Percentiles rank a stretch among this genome's conserved stretches.
phyloP scores from a whole-genome alignment of 92 coral and sea anemone genomes.

The Epizoanthus stellaris region DNA sequence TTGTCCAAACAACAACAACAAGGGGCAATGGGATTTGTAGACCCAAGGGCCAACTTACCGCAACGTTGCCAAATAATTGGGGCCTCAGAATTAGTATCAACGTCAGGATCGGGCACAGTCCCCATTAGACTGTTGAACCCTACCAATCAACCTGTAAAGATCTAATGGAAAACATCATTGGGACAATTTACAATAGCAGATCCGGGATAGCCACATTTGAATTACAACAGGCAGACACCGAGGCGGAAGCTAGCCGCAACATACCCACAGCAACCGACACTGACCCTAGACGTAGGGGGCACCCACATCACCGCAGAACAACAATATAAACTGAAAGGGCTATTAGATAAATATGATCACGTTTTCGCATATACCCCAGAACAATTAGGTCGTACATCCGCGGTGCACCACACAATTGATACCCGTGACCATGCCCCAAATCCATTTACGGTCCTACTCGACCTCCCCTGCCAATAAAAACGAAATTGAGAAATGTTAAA shows the following conservation, averaged over 20 bases:
- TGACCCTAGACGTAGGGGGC: not conserved
- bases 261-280: constrained; percentile 9
- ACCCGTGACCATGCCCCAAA: constrained; percentile 61
- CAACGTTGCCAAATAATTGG: constrained; percentile 48
- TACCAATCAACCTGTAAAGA: constrained; percentile 33
- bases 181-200: constrained; percentile 45
- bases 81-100: constrained; percentile 36
- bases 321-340: not conserved
- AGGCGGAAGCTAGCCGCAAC: constrained; percentile 16
- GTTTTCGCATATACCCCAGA: constrained; percentile 43
- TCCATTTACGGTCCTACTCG: constrained; percentile 57
- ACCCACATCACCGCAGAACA: not conserved
- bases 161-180: constrained; percentile 45
- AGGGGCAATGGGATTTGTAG: constrained; percentile 35
- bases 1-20: not conserved
- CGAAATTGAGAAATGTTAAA: constrained; percentile 63
- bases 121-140: constrained; percentile 66
- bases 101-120: constrained; percentile 39
- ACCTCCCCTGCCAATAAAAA: constrained; percentile 42
- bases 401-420: constrained; percentile 58
- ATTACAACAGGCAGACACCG: constrained; percentile 20
- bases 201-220: constrained; percentile 43
- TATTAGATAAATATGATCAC: constrained; percentile 40
- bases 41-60: constrained; percentile 27
- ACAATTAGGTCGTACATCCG: constrained; percentile 56